Conservation (phyloP, 2,888 invertebrate species). For the Micoletzkya japonica region DNA sequence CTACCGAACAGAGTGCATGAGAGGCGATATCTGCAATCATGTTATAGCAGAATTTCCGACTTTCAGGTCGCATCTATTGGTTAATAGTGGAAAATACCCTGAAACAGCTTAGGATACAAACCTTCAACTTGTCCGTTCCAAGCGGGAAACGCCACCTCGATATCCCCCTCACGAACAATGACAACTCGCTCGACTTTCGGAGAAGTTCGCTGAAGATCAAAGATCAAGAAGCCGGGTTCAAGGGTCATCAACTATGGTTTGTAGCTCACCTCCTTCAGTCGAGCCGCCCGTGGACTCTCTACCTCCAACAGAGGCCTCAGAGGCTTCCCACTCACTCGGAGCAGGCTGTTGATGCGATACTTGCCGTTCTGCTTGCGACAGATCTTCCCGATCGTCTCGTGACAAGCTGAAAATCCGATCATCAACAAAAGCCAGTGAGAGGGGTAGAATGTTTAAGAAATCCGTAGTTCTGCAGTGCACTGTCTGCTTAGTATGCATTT, state of each 20-base stretch:
- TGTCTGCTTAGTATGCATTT: background rate
- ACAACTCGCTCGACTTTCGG: background rate
- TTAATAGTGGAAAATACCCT: background rate
- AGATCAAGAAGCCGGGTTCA: no score
- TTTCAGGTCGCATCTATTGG: background rate
- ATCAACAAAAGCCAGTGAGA: background rate
- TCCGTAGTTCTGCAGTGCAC: background rate
- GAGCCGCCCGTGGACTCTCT: conserved; percentile 2
- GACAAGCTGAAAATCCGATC: background rate
- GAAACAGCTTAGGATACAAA: background rate
- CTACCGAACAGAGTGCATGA: background rate
- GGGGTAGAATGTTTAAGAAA: background rate
- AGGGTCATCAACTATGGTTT: background rate
- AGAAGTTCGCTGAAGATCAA: no score
- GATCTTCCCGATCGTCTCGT: conserved; percentile 19
- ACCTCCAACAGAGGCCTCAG: background rate
- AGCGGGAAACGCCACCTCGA: background rate
- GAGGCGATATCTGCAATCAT: conserved; percentile 9
- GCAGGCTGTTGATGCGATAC: conserved; percentile 1
- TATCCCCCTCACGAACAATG: background rate
- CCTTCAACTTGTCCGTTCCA: conserved; percentile 1
- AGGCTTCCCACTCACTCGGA: conserved; percentile 7
- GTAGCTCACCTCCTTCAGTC: no score
- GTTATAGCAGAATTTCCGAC: no score
- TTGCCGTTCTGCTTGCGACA: conserved; percentile 20